Base-by-base conservation (phyloP, 2,888 invertebrate species). In the Yponomeuta sedellus region DNA sequence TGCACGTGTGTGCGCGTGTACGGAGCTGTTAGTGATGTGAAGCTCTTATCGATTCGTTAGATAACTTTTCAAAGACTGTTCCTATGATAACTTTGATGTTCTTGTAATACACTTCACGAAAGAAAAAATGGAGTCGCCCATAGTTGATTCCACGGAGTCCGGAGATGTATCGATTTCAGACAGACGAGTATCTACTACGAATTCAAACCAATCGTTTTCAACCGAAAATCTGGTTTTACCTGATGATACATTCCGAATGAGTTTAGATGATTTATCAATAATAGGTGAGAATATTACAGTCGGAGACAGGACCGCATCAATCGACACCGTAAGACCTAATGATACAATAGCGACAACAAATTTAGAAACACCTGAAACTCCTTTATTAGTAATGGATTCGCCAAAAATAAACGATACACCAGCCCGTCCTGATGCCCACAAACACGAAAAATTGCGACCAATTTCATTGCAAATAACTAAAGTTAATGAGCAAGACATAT, bases 1-100 rank as follows among this genome's bases (percentile, higher is more conserved):
- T 81, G 83, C 81, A 82, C 81, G 88, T 89, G 82, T 87, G 85
- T 69, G 82, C 80, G 69, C 66, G 70, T 67, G 68, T 72, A 68
- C 67, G 69, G 34, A 52, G 44, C 10, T 64, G 57, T 44, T 69
- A 89, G 88, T 88, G 88, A 88, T 88, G 88, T 86, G 83, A 87
- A 86, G 77, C 87, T 85, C 82, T 82, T 89, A 89, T 89, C 89
- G 89, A 89, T 88, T 87, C 81, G 77, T 75, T 77, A 83, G 86
- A 86, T 86, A 81, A 86, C 20, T 58, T 79, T 86, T 86, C 88
- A 88, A 89, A 88, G 88, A 73, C 87, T 69, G 67, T 70, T 74
- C 69, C 70, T 63, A 72, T 73, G 69, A 69, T 67, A 12, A 63
- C 22, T 63, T 22, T 22, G 39, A 10, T 63, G 39, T 22, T 19